Conservation (phyloP, 2,113 vertebrate species). For the Hippolais icterina region DNA sequence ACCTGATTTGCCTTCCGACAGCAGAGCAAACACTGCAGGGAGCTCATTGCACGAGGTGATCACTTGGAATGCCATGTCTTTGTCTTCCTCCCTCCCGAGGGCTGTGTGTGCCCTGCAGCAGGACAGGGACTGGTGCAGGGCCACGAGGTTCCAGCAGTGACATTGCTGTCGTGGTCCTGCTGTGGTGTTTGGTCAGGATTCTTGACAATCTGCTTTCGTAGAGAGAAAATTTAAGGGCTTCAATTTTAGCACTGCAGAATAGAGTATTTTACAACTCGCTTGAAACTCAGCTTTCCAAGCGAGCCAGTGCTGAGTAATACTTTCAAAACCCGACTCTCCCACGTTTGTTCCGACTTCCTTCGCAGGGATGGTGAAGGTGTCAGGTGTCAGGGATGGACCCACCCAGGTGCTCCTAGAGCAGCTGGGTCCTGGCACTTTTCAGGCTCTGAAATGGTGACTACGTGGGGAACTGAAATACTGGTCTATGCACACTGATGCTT, state of each 20-base stretch:
- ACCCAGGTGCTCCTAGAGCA: neutral
- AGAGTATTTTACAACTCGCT: neutral
- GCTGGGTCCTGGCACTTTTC: neutral
- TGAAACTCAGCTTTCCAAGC: neutral
- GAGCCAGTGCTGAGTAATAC: neutral
- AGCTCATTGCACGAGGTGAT: neutral
- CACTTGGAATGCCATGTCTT: neutral
- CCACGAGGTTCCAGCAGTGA: fast-evolving
- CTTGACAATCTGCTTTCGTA: neutral
- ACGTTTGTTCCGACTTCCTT: neutral
- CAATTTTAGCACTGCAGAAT: constrained; percentile 7
- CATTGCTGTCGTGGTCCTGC: neutral
- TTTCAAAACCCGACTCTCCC: neutral
- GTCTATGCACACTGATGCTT: neutral
- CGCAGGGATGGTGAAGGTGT: neutral
- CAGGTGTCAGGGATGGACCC: neutral
- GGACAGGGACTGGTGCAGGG: neutral
- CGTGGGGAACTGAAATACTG: neutral
- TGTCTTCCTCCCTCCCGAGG: constrained; percentile 40
- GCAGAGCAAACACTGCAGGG: neutral
- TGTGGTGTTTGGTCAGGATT: neutral
- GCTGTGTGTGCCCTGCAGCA: neutral
- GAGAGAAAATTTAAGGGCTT: constrained; percentile 57
- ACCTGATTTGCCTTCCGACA: neutral
- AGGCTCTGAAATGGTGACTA: neutral